Base-by-base conservation (phyloP, 1,140 invertebrate species). In the Ceratitis capitata region DNA sequence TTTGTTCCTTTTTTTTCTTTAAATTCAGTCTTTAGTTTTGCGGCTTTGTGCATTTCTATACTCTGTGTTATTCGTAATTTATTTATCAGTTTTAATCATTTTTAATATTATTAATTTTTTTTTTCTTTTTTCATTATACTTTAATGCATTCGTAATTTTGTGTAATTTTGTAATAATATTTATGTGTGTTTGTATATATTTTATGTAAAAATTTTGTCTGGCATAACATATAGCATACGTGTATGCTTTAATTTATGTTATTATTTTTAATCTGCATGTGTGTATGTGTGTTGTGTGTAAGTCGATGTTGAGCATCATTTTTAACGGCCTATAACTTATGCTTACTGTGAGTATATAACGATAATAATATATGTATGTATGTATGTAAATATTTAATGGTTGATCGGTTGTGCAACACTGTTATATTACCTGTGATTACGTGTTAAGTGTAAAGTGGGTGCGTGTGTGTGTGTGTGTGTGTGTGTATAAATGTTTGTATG, bases 11-110 rank as follows among this genome's bases (percentile, higher is more conserved):
- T 84, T 84, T 84, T 84, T 89, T 84, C 58, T 84, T 84, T 84
- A 86, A 86, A 84, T 89, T 91, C 89, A 91, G 89, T 91, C 89
- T 91, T 90, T 90, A 88, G 89, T 89, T 91, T 91, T 89, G 89
- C 89, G 89, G 89, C 89, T 89, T 91, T 91, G 89, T 91, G 89
- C 89, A 90, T 90, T 88, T 89, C 26, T 69, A 61, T 85, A 53
- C 69, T 58, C 39, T 82, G 69, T 87, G 83, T 86, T n/a, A n/a
- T n/a, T 83, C 86, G 86, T 87, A 78, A 26, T 61, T 26, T 61
- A n/a, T n/a, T n/a, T n/a, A n/a, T 61, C 12, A 9, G 82, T 47
- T 47, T 87, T 16, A 35, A 84, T 83, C 49, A n/a, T n/a, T n/a
- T n/a, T n/a, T n/a, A n/a, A n/a, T n/a, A n/a, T n/a, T n/a, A n/a